A percentile compares a stretch with the other conserved stretches of the same genome.
Conservation (phyloP, 2,113 vertebrate genomes). For the Microcebus jonahi region DNA sequence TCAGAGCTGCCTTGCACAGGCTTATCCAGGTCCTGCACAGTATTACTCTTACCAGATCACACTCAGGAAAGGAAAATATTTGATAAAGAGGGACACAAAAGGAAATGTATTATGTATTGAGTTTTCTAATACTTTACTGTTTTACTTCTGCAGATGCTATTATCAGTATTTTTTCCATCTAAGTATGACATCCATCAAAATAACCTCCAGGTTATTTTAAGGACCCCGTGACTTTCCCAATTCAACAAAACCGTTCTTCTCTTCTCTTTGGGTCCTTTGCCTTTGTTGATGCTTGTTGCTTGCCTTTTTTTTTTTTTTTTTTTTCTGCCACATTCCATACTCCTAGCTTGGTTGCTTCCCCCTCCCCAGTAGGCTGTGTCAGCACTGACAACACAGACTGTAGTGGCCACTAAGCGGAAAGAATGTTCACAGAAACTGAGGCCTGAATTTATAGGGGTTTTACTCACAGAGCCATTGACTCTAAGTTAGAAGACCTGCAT, state of each 20-base stretch:
- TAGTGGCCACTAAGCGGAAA: not conserved
- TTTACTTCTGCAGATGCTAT: conserved; percentile 25
- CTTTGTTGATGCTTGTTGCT: not conserved
- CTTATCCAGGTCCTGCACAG: not conserved
- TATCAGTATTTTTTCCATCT: not conserved
- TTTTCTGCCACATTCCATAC: too few species aligned
- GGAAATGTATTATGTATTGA: not conserved
- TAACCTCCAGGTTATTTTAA: not conserved
- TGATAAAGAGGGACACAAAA: not conserved
- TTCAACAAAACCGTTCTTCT: not conserved
- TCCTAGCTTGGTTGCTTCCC: not conserved
- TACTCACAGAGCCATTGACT: not conserved
- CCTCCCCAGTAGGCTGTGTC: not conserved
- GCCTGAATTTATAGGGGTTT: not conserved
- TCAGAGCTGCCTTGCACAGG: not conserved
- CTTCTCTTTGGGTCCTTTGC: not conserved
- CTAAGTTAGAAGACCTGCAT: not conserved
- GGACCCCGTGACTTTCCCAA: not conserved
- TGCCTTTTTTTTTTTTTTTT: not conserved
- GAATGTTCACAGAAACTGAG: not conserved
- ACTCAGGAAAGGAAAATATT: not conserved
- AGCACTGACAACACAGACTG: not conserved
- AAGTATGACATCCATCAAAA: not conserved
- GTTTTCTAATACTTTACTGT: not conserved
- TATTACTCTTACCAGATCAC: not conserved